A percentile compares a stretch with the other conserved stretches of the same genome.
Conservation (phyloP, 2,888 invertebrate genomes). For the Arrhopalites spinosus region DNA sequence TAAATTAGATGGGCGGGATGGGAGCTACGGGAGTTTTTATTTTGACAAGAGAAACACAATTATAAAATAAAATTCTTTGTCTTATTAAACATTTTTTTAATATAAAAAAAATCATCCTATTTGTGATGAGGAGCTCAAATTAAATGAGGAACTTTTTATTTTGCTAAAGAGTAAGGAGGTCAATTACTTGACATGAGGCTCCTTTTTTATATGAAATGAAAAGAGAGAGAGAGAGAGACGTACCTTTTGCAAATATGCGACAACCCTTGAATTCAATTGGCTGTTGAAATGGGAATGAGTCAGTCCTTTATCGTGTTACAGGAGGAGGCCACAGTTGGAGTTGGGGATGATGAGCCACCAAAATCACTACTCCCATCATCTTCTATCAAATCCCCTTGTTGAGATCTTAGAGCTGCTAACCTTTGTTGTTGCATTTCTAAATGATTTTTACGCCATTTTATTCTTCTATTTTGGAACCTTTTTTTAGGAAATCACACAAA, state of each 20-base stretch:
- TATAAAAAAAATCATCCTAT: no score
- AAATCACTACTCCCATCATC: slow-evolving; percentile 44
- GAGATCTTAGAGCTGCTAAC: slow-evolving; percentile 68
- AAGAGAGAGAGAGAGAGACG: no score
- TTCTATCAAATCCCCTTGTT: slow-evolving; percentile 53
- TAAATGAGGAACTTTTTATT: no score
- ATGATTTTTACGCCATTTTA: slow-evolving; percentile 19
- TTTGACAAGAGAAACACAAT: slow-evolving; percentile 1
- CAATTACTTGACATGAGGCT: no score
- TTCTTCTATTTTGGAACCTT: slow-evolving; percentile 1
- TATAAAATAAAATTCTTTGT: no score
- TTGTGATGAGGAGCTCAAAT: no score
- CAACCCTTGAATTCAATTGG: slow-evolving; percentile 12
- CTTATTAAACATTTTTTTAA: no score
- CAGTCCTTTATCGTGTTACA: slow-evolving; percentile 23
- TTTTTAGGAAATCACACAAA: no score
- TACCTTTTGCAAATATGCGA: no score
- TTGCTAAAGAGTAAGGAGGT: no score
- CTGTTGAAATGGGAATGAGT: slow-evolving; percentile 9
- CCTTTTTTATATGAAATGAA: no score
- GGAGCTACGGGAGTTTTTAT: background rate
- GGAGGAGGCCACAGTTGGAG: slow-evolving; percentile 31
- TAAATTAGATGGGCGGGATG: slow-evolving; percentile 22
- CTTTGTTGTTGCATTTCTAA: slow-evolving; percentile 88
- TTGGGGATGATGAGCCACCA: slow-evolving; percentile 30